These are phyloP conservation scores for Drosophila subobscura DNA, from an alignment of 1,140 invertebrate species.

Conservation along the genomic window DNA sequence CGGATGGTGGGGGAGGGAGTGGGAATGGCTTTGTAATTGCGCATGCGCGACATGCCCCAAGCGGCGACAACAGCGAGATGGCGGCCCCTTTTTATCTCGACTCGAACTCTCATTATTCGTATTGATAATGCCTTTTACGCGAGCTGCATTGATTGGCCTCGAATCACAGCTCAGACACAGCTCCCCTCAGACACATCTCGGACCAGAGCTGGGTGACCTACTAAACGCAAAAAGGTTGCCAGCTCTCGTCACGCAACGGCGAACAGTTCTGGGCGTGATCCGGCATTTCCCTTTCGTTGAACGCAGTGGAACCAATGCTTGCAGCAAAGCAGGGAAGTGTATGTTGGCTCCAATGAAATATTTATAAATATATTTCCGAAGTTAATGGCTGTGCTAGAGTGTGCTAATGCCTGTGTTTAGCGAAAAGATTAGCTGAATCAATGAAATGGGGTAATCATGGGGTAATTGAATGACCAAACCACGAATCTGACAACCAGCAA, in stretches of 20 bases:
- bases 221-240: constrained; percentile 41
- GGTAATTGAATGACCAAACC: background rate
- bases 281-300: constrained; percentile 72
- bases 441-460: constrained; percentile 12
- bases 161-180: constrained; percentile 6
- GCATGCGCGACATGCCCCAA: constrained; percentile 73
- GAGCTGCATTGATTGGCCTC: constrained; percentile 62
- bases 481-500: background rate
- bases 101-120: constrained; percentile 33
- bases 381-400: constrained; percentile 34
- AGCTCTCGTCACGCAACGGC: constrained; percentile 64
- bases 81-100: constrained; percentile 59
- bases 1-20: constrained; percentile 7
- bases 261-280: constrained; percentile 69
- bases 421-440: constrained; percentile 9
- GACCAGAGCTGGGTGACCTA: constrained; percentile 42
- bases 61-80: constrained; percentile 36
- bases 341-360: background rate
- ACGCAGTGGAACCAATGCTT: background rate
- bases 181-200: constrained; percentile 2
- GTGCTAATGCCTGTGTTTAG: constrained; percentile 65
- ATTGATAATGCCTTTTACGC: constrained; percentile 67
- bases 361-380: constrained; percentile 1
- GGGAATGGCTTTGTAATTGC: constrained; percentile 67
- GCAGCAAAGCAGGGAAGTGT: constrained; percentile 1